Percentiles rank a stretch among this genome's conserved stretches.
phyloP scores from a whole-genome alignment of 2,113 vertebrate species.

The Syngnathus floridae region DNA sequence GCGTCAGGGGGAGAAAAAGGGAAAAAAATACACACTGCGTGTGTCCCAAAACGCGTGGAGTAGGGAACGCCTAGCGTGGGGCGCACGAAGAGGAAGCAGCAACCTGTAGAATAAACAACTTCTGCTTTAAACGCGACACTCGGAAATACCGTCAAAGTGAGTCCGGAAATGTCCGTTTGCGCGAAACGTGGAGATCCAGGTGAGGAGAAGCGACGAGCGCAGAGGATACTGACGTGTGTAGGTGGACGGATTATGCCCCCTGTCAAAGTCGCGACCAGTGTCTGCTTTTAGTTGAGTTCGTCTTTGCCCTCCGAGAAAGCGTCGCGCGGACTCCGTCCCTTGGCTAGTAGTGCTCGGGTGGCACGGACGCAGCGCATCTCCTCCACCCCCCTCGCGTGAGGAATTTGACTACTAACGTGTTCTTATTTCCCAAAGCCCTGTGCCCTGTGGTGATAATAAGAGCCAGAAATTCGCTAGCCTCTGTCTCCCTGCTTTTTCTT shows the following conservation, averaged over 20 bases:
- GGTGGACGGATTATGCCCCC: neutral
- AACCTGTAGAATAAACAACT: slow-evolving; percentile 72
- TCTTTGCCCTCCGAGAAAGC: slow-evolving; percentile 39
- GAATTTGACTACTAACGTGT: slow-evolving; percentile 32
- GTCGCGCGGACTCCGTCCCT: slow-evolving; percentile 6
- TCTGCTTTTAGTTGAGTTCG: slow-evolving; percentile 25
- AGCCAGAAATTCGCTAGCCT: slow-evolving; percentile 77
- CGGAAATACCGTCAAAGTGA: slow-evolving; percentile 34
- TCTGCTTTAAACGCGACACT: slow-evolving; percentile 26
- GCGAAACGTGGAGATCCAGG: slow-evolving; percentile 25
- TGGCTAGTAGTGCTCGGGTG: slow-evolving; percentile 69
- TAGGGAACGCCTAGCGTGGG: neutral
- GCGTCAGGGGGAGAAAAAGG: slow-evolving; percentile 1
- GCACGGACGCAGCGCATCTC: slow-evolving; percentile 69
- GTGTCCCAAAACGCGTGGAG: neutral
- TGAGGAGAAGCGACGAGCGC: slow-evolving; percentile 11
- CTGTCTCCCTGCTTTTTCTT: slow-evolving; percentile 89
- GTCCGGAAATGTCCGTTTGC: slow-evolving; percentile 32
- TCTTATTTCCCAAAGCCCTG: slow-evolving; percentile 52
- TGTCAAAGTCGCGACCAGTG: slow-evolving; percentile 33
- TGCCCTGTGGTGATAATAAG: slow-evolving; percentile 27
- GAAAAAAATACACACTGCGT: neutral
- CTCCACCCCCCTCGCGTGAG: slow-evolving; percentile 56
- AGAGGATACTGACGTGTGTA: neutral
- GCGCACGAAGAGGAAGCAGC: slow-evolving; percentile 17